A percentile compares a stretch with the other conserved stretches of the same genome.
These are phyloP conservation scores for Epicampocera succincta DNA, from an alignment of 2,888 invertebrate genomes.

Conservation along the genomic window DNA sequence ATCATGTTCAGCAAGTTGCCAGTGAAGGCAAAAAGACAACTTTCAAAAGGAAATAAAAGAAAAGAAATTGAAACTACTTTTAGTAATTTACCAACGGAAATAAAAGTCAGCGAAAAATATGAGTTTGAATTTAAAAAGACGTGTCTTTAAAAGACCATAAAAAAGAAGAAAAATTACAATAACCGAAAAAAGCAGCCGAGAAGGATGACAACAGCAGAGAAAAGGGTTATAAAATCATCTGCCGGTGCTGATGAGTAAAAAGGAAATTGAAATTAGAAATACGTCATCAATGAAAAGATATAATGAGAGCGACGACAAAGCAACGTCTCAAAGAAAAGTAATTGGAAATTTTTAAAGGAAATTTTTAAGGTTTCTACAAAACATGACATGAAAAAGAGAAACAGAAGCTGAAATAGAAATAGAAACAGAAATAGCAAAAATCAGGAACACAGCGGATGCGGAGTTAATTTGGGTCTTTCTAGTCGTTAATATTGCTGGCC, in stretches of 20 bases:
- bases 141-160: neutral
- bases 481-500: no score
- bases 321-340: slow-evolving; percentile 1
- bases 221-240: slow-evolving; percentile 36
- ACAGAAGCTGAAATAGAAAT: no score
- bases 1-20: slow-evolving; percentile 7
- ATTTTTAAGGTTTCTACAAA: slow-evolving; percentile 8
- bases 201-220: neutral
- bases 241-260: slow-evolving; percentile 25
- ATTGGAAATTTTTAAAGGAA: slow-evolving; percentile 15
- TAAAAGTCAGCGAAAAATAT: slow-evolving; percentile 64
- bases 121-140: slow-evolving; percentile 48
- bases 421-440: no score
- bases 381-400: neutral
- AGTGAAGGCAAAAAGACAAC: slow-evolving; percentile 1
- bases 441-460: no score
- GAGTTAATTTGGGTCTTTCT: no score
- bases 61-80: slow-evolving; percentile 58
- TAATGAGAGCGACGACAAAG: neutral
- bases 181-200: neutral
- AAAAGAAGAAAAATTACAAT: neutral
- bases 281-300: slow-evolving; percentile 3
- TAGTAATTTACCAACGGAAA: slow-evolving; percentile 65
- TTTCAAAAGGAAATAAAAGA: slow-evolving; percentile 15
- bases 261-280: slow-evolving; percentile 54